Conservation (phyloP, 2,113 vertebrate species). For the Sapayoa aenigma region DNA sequence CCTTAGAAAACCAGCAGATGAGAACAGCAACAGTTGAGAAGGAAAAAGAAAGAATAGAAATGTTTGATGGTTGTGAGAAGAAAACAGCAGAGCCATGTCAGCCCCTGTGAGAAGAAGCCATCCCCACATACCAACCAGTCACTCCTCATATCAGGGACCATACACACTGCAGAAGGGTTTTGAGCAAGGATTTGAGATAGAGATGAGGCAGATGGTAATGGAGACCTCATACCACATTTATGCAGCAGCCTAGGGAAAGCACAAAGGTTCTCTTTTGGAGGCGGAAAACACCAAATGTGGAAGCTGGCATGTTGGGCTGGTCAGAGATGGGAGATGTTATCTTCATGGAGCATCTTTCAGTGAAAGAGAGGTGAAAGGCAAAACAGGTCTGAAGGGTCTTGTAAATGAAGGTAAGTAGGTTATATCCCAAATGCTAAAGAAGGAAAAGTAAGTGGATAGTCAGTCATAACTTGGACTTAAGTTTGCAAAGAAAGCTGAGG, state of each 20-base stretch:
- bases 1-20: background rate
- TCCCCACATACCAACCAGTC: background rate
- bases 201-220: background rate
- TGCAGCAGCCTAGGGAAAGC: background rate
- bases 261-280: background rate
- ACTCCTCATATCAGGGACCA: background rate
- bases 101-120: background rate
- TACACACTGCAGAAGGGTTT: background rate
- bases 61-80: background rate
- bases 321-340: background rate
- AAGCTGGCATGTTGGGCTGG: background rate
- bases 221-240: background rate
- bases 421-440: background rate
- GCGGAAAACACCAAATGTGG: background rate
- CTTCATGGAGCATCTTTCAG: background rate
- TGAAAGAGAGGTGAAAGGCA: background rate
- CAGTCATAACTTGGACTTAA: background rate
- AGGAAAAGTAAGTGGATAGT: background rate
- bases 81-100: background rate
- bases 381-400: background rate
- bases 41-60: background rate
- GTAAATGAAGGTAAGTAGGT: background rate
- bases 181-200: background rate
- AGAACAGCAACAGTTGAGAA: background rate
- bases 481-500: background rate